Conservation (phyloP, 2,113 vertebrate genomes). For the Rhinolophus ferrumequinum region DNA sequence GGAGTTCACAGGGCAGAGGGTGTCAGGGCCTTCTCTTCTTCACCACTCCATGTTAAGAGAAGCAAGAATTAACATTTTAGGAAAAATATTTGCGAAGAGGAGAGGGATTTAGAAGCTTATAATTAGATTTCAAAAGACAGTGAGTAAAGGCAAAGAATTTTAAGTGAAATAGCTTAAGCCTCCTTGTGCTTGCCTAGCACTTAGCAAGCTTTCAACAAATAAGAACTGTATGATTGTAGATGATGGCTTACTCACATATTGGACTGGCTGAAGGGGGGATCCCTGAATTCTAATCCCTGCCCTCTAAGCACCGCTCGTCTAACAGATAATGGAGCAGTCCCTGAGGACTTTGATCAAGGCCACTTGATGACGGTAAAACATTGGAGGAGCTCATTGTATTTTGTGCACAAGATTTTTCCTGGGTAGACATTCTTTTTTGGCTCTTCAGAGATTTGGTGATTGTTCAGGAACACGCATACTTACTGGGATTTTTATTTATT, state of each 20-base stretch:
- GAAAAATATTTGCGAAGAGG: background rate
- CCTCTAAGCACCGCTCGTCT: background rate
- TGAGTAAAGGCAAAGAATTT: background rate
- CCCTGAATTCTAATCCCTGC: background rate
- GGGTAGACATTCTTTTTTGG: background rate
- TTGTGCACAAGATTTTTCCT: slow-evolving; percentile 18
- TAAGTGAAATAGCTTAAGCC: background rate
- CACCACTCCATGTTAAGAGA: background rate
- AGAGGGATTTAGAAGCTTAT: background rate
- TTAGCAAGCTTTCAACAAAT: background rate
- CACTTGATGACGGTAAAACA: background rate
- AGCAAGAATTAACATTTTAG: background rate
- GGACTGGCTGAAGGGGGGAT: background rate
- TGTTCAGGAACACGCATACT: background rate
- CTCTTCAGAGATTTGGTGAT: slow-evolving; percentile 24
- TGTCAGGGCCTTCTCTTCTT: background rate
- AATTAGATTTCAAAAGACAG: slow-evolving; percentile 17
- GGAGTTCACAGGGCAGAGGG: background rate
- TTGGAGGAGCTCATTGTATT: background rate
- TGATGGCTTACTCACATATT: background rate
- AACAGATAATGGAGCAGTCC: background rate
- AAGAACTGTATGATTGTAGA: background rate
- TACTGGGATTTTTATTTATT: slow-evolving; percentile 16
- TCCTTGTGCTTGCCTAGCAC: background rate
- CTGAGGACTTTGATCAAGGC: background rate